Base-by-base conservation (phyloP, 2,113 vertebrate genomes). In the Dipodomys merriami region DNA sequence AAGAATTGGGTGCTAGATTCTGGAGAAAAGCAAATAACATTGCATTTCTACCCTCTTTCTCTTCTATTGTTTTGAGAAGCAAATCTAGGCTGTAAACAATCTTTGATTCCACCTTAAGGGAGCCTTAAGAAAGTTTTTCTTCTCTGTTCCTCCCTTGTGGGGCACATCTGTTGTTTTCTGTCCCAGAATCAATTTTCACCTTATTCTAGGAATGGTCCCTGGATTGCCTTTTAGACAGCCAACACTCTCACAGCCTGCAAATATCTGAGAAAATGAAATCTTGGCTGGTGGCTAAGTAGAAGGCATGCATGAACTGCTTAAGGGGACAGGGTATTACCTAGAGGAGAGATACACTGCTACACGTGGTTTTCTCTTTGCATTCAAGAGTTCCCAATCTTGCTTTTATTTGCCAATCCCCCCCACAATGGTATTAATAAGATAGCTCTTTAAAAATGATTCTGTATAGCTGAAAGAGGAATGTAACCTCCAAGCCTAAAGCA, bases 121-220 rank as follows among this genome's bases (percentile, higher is more conserved):
- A 93, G 19, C 20, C 23, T 30, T 90, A 57, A 60, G 35, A 57
- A 60, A 76, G 83, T 22, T 13, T 60, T 35, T 29, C 33, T 2
- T 39, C 62, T 23, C 53, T 2, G 1, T 2, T 9, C 57, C 7
- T 23, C 9, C 13, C 18, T 1, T 20, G 30, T 25, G 53, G 4
- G 8, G 30, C 74, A 57, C 49, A 49, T 62, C 80, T 77, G 30
- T 67, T 92, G 77, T 93, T 92, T 91, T 76, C 68, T 49, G 57
- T 90, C 77, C 53, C 44, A 73, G 64, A 95, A 86, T 90, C 90
- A 96, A 94, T 95, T 94, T 88, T 87, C 81, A 87, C 77, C 82
- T 95, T 88, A 35, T 69, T 83, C 68, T 77, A 64, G 68, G 10
- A 95, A 72, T 6, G 80, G 39, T 6, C 62, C 20, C 44, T 68